Percentiles rank a stretch among this genome's conserved stretches.
Evolutionary conservation across 2,888 invertebrate genomes (phyloP).

Genomic region (Leptopilina syphax): DNA sequence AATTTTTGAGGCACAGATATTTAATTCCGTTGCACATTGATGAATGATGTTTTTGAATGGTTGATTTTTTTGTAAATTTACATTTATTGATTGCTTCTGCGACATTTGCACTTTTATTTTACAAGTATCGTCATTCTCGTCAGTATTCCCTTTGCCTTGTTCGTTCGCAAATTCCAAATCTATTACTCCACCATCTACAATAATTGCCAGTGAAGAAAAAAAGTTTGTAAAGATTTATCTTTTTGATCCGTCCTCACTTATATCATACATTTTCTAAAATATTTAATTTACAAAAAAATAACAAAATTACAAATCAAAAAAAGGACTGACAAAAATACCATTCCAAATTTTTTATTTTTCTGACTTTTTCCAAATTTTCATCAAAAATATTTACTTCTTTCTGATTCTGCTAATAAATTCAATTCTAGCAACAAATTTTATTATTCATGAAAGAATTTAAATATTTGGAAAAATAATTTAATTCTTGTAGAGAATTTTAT

Average conservation of each 20-base stretch:
- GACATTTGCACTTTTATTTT: conserved; percentile 69
- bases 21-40: conserved; percentile 62
- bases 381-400: too few species aligned
- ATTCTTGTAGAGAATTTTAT: too few species aligned
- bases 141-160: neutral
- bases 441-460: too few species aligned
- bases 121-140: conserved; percentile 57
- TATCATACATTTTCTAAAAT: too few species aligned
- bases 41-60: conserved; percentile 58
- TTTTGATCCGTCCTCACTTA: neutral
- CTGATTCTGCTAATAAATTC: too few species aligned
- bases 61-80: conserved; percentile 60
- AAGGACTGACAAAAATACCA: too few species aligned
- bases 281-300: too few species aligned
- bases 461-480: too few species aligned
- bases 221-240: conserved; percentile 2
- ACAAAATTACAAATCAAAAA: too few species aligned
- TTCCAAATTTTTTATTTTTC: too few species aligned
- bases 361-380: too few species aligned
- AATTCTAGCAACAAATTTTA: too few species aligned
- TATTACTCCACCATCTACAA: conserved; percentile 67
- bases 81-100: conserved; percentile 58
- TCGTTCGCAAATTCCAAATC: conserved; percentile 52
- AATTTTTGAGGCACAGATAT: conserved; percentile 61
- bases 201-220: conserved; percentile 24